phyloP scores from a whole-genome alignment of 2,888 invertebrate genomes.

The Maniola hyperantus region DNA sequence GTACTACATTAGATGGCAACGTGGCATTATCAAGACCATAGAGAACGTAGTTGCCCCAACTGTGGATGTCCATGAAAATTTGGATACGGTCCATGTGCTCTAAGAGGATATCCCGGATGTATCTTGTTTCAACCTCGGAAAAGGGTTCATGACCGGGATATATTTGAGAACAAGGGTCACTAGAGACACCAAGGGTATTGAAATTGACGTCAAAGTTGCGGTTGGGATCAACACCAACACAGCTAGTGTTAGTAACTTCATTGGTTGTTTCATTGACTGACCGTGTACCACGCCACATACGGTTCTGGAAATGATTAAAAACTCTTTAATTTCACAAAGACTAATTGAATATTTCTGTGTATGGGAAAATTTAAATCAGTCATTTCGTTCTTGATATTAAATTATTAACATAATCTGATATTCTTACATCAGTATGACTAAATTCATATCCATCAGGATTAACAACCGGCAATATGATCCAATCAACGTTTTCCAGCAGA shows the following conservation, averaged over 20 bases:
- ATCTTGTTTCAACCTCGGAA: constrained; percentile 84
- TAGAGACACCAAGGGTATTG: constrained; percentile 50
- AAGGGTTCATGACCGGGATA: constrained; percentile 83
- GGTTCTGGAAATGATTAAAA: constrained; percentile 39
- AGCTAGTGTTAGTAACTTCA: constrained; percentile 41
- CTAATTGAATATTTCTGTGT: not conserved
- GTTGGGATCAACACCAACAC: constrained; percentile 54
- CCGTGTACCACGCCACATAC: constrained; percentile 54
- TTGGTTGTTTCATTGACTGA: constrained; percentile 46
- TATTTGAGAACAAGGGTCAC: constrained; percentile 79
- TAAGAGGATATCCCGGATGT: constrained; percentile 78
- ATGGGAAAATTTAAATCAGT: not conserved
- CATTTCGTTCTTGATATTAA: too few relatives aligned
- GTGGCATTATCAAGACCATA: constrained; percentile 82
- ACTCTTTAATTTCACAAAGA: not conserved
- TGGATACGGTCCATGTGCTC: constrained; percentile 48
- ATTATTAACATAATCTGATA: too few relatives aligned
- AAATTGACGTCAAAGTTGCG: constrained; percentile 54
- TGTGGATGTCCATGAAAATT: constrained; percentile 84
- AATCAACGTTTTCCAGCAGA: constrained; percentile 83
- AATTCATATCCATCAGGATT: constrained; percentile 90
- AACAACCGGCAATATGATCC: constrained; percentile 85
- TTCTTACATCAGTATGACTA: constrained; percentile 70
- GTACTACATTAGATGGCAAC: constrained; percentile 40
- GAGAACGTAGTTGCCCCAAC: constrained; percentile 84